A percentile compares a stretch with the other conserved stretches of the same genome.
Conservation (phyloP, 2,113 vertebrate genomes). For the Loxodonta africana region DNA sequence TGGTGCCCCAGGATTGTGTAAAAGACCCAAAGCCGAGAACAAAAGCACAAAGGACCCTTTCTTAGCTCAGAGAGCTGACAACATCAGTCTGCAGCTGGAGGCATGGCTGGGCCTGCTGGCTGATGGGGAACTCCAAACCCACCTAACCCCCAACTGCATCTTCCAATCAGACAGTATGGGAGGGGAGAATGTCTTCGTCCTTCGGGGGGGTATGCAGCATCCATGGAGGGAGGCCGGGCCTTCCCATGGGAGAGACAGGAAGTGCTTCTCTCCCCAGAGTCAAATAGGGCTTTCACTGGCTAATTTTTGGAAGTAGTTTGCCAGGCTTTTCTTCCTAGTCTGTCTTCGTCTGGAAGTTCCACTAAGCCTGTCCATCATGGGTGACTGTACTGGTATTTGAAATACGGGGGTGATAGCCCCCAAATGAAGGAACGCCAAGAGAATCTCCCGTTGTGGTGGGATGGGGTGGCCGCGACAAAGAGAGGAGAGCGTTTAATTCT, state of each 20-base stretch:
- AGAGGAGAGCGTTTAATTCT: neutral
- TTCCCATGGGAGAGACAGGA: neutral
- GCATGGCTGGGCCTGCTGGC: neutral
- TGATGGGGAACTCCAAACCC: neutral
- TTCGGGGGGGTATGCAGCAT: rapidly evolving
- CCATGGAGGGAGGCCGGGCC: neutral
- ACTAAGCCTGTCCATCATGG: neutral
- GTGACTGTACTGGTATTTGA: neutral
- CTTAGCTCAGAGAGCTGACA: neutral
- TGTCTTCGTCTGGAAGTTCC: neutral
- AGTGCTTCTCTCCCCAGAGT: neutral
- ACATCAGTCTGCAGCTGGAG: neutral
- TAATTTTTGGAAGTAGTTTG: neutral
- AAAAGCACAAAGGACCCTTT: neutral
- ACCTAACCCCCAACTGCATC: neutral
- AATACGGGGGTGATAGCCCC: neutral
- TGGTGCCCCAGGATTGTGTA: neutral
- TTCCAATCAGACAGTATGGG: neutral
- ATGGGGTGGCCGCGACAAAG: neutral
- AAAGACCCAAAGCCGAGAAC: neutral
- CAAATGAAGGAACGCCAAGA: neutral
- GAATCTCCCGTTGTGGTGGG: neutral
- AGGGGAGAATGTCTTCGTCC: neutral
- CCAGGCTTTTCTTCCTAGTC: neutral
- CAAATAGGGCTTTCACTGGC: neutral